Evolutionary conservation across 2,797 vertebrate species (phyloP).

Genomic region (Fistularia tabacaria): DNA sequence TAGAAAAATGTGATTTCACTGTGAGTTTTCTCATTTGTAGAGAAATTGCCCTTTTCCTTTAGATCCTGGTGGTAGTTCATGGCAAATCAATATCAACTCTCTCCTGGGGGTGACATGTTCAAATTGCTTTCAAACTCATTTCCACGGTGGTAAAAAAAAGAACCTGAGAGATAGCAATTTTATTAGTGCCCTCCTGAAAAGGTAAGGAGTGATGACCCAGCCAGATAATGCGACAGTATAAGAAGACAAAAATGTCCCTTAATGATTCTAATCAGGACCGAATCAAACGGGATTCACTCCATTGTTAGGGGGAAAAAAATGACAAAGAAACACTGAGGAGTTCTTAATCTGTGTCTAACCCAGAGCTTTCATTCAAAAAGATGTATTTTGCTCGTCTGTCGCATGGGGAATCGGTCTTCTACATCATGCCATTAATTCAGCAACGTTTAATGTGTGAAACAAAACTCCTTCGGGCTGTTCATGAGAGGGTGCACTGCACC

Average conservation of each 20-base stretch:
- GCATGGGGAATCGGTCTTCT: conserved; percentile 41
- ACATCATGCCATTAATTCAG: conserved; percentile 60
- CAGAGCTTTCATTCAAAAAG: conserved; percentile 44
- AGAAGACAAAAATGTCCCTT: conserved; percentile 29
- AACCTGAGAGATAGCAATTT: conserved; percentile 64
- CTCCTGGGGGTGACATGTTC: conserved; percentile 68
- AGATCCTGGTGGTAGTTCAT: conserved; percentile 63
- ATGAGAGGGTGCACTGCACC: conserved; percentile 44
- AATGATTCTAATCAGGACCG: conserved; percentile 43
- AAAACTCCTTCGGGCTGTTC: conserved; percentile 54
- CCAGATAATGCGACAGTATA: conserved; percentile 58
- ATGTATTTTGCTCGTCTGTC: conserved; percentile 57
- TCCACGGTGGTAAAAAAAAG: conserved; percentile 51
- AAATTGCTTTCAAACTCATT: conserved; percentile 79
- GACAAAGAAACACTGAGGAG: conserved; percentile 18
- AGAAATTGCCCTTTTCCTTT: conserved; percentile 70
- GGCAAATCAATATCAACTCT: conserved; percentile 74
- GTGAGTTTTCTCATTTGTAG: conserved; percentile 68
- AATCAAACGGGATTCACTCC: conserved; percentile 27
- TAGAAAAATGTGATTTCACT: conserved; percentile 72
- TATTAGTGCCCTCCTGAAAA: conserved; percentile 66
- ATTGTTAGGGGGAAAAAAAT: conserved; percentile 29
- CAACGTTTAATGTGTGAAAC: conserved; percentile 51
- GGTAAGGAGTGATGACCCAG: conserved; percentile 59
- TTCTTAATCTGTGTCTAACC: conserved; percentile 26